Base-by-base conservation (phyloP, 2,113 vertebrate genomes). In the Callipepla californica region DNA sequence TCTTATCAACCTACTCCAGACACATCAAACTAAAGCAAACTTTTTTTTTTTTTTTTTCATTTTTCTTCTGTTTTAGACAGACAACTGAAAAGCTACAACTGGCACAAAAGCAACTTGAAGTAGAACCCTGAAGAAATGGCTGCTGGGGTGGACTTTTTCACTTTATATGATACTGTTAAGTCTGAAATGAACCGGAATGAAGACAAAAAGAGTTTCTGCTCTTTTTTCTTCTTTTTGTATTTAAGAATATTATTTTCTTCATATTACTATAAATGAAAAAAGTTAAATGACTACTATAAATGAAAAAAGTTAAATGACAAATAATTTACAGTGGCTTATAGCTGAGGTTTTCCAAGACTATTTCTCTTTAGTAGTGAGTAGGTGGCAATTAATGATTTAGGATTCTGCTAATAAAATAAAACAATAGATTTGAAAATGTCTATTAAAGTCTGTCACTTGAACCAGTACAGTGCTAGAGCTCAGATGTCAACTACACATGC, bases 1-100 rank as follows among this genome's bases (percentile, higher is more conserved):
- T 75, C 89, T 96, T 97, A 95, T 95, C 94, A 95, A 78, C 28
- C 38, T 75, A 30, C 38, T 90, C 86, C 94, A 94, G 90, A 92
- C 80, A 63, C 0, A 9, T 65, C 25, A 28, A 85, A 87, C 14
- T 69, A 67, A 21, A 30, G 19, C 65, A 67, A 47, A 47, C 30
- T 81, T 70, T 16, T 15, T 51, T 20, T 26, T n/a, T 81, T 69
- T 32, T 75, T 15, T 51, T 20, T 23, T 30, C 40, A 9, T n/a
- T 23, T 14, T 23, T 7, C 18, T 40, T 66, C 65, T 82, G 47
- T 81, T 75, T 86, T 23, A 2, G 53, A 51, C 78, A 74, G 15
- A 78, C 22, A 91, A 55, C 47, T 36, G 34, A 85, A 50, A 82
- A 92, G 38, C 58, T 63, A 38, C 40, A 92, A 59, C 48, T 61